Evolutionary conservation across 1,140 invertebrate genomes (phyloP), one percentile per base, ranked within the genome.

Genomic region (Prorops nasuta): DNA sequence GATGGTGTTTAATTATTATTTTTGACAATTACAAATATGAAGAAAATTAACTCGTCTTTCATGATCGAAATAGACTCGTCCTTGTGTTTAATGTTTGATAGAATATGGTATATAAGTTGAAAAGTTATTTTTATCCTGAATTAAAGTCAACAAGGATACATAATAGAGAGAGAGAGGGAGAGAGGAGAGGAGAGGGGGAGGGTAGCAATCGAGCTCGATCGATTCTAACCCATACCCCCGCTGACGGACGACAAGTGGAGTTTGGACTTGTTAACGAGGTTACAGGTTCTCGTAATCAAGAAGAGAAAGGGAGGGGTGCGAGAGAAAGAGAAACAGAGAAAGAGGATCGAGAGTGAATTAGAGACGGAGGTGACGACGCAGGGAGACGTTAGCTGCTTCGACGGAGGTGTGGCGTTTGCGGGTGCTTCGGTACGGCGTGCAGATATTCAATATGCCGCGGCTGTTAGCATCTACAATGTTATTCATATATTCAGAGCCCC

Each of bases 391-490:
- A 37, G 14, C 15, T 15, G 8, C 15, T 15, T 17, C n/a, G 16
- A 28, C 6, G 24, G 51, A 57, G 54, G 54, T 54, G 42, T 51
- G 55, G 57, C 49, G 55, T 44, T 58, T 55, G 59, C 43, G 54
- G 60, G n/a, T n/a, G n/a, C n/a, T n/a, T n/a, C n/a, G n/a, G n/a
- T n/a, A n/a, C n/a, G 54, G 64, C 64, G 61, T 66, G 63, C 67
- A 71, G 69, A 73, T 65, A 73, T 76, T 73, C 72, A 72, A 74
- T 76, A 70, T 69, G 65, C 66, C 58, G 60, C 51, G 58, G 64
- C 69, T 69, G 71, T 74, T 74, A 74, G 69, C 71, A 67, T 73
- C 58, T 49, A 60, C 68, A 76, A 76, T 76, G 66, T 74, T 76
- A 76, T 76, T 76, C 72, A 76, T 74, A 68, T 75, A 75, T 75